A percentile compares a stretch with the other conserved stretches of the same genome.
Conservation (phyloP, 2,113 vertebrate genomes). For the Ophthalmolycus amberensis region DNA sequence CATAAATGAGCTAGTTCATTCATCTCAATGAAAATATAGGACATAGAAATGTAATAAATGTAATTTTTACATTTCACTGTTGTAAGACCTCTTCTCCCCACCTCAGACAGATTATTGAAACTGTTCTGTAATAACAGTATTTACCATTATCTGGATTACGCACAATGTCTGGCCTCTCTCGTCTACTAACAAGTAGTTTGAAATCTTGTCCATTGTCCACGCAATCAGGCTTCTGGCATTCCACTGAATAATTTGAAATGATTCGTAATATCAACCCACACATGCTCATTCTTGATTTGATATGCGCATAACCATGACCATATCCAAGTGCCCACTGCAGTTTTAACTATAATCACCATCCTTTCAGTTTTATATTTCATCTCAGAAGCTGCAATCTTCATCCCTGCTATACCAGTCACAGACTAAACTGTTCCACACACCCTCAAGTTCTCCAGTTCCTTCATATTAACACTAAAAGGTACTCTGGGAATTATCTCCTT, state of each 20-base stretch:
- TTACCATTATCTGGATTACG: neutral
- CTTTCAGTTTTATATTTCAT: constrained; percentile 3
- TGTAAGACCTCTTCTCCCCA: neutral
- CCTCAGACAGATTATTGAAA: neutral
- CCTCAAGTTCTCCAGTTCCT: neutral
- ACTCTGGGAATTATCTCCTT: neutral
- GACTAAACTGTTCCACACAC: neutral
- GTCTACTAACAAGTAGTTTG: neutral
- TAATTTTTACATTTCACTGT: neutral
- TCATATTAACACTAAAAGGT: neutral
- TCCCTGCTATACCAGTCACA: neutral
- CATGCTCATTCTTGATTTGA: neutral
- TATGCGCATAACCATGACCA: neutral
- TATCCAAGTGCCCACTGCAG: neutral
- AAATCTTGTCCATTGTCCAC: neutral
- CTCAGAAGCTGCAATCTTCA: neutral
- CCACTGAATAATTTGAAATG: neutral
- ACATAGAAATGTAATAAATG: neutral
- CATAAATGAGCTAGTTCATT: neutral
- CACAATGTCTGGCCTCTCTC: neutral
- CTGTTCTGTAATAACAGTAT: neutral
- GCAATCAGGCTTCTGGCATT: neutral
- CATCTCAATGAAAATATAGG: neutral
- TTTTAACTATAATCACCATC: neutral
- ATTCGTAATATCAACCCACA: neutral